Evolutionary conservation across 2,797 vertebrate genomes (phyloP).

Genomic region (Heterohyrax brucei): DNA sequence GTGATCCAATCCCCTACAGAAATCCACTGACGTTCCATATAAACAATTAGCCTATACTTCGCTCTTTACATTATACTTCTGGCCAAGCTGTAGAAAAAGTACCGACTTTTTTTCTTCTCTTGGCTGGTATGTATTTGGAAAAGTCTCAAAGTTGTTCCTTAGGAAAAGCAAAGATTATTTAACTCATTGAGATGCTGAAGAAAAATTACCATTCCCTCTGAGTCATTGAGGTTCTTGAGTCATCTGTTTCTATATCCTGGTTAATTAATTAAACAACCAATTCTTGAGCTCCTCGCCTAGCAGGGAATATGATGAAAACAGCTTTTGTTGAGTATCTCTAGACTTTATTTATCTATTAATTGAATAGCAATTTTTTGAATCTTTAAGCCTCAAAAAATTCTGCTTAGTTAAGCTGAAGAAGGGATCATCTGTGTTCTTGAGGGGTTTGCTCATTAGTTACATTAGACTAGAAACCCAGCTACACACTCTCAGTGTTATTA

Average conservation of each 20-base stretch:
- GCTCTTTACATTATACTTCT: conserved; percentile 32
- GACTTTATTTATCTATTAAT: conserved; percentile 40
- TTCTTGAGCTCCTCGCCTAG: not conserved
- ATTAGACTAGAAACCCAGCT: not conserved
- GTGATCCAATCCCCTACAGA: not conserved
- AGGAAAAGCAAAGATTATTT: conserved; percentile 72
- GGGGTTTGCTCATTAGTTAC: not conserved
- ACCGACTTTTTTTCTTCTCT: conserved; percentile 55
- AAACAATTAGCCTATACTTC: conserved; percentile 46
- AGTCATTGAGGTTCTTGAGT: conserved; percentile 51
- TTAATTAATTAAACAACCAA: conserved; percentile 57
- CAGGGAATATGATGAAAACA: not conserved
- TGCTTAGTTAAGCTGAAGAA: not conserved
- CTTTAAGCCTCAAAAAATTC: not conserved
- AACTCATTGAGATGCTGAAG: conserved; percentile 51
- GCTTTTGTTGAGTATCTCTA: not conserved
- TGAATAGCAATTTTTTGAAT: conserved; percentile 8
- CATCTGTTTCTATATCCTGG: not conserved
- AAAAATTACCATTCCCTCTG: conserved; percentile 60
- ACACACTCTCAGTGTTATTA: not conserved
- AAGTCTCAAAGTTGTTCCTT: conserved; percentile 71
- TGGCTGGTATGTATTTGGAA: conserved; percentile 61
- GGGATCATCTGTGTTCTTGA: conserved; percentile 2
- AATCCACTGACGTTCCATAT: not conserved
- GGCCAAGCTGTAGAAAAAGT: conserved; percentile 63